A percentile compares a stretch with the other conserved stretches of the same genome.
Conservation (phyloP, 1,140 invertebrate species). For the Zaprionus capensis region DNA sequence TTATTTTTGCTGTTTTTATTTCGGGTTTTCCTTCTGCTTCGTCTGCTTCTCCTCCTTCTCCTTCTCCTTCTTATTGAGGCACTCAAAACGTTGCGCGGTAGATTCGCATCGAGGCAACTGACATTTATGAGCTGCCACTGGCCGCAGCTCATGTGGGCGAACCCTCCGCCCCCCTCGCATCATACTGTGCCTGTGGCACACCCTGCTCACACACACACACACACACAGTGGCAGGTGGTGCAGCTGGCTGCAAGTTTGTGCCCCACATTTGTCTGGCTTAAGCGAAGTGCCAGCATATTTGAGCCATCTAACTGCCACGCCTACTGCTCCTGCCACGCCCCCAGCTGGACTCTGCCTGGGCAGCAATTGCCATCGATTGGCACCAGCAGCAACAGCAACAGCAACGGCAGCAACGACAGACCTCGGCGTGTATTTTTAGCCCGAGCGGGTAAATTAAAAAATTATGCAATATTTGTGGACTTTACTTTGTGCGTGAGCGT, state of each 20-base stretch:
- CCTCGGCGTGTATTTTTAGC: conserved; percentile 42
- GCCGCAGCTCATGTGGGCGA: conserved; percentile 33
- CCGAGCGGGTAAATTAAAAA: conserved; percentile 61
- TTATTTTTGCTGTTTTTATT: background rate
- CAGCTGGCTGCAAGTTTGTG: conserved; percentile 36
- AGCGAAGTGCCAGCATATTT: conserved; percentile 46
- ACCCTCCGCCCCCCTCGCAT: background rate
- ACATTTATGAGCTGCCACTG: conserved; percentile 72
- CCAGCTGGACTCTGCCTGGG: background rate
- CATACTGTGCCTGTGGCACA: background rate
- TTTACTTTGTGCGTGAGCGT: conserved; percentile 7
- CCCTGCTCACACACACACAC: background rate
- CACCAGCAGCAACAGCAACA: conserved; percentile 5
- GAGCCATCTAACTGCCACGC: conserved; percentile 34
- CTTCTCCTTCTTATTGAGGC: background rate
- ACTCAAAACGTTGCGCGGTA: conserved; percentile 19
- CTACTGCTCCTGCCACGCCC: background rate
- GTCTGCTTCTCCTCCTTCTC: background rate
- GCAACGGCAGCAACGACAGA: background rate
- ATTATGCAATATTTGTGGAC: conserved; percentile 64
- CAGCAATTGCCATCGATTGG: conserved; percentile 55
- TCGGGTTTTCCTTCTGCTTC: background rate
- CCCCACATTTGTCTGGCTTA: conserved; percentile 65
- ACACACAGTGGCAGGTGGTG: conserved; percentile 14
- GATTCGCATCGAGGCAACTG: conserved; percentile 43